Conservation (phyloP, 2,113 vertebrate species). For the Aegithalos caudatus region DNA sequence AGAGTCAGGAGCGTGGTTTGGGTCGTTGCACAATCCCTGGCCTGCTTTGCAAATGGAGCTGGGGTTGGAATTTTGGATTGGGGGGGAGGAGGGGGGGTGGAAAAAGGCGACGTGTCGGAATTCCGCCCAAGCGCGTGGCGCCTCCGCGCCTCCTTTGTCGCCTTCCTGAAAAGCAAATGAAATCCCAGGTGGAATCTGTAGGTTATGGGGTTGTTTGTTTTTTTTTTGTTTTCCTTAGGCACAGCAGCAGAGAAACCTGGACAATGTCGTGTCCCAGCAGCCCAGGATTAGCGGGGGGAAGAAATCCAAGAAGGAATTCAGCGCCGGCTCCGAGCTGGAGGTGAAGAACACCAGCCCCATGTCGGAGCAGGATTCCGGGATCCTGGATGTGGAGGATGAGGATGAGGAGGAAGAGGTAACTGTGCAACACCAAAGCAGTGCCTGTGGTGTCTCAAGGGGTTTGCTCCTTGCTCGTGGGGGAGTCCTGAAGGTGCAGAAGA, state of each 20-base stretch:
- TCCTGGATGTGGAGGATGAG: conserved; percentile 92
- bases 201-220: too few relatives aligned
- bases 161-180: background rate
- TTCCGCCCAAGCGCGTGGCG: background rate
- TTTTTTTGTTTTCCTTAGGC: conserved; percentile 71
- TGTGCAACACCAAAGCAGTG: background rate
- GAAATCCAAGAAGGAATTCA: conserved; percentile 76
- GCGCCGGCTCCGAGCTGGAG: conserved; percentile 68
- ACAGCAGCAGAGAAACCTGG: conserved; percentile 88
- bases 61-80: too few relatives aligned
- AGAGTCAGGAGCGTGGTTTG: background rate
- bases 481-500: too few relatives aligned
- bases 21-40: background rate
- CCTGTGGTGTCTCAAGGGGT: rapidly evolving
- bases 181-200: background rate
- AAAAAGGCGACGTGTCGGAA: background rate
- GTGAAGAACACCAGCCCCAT: conserved; percentile 81
- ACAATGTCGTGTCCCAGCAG: conserved; percentile 82
- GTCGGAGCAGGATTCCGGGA: conserved; percentile 90
- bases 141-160: background rate
- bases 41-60: background rate
- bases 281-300: conserved; percentile 76
- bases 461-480: rapidly evolving
- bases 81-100: too few relatives aligned
- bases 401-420: conserved; percentile 89